Base-by-base conservation (phyloP, 1,140 invertebrate genomes). In the Drosophila sulfurigaster region DNA sequence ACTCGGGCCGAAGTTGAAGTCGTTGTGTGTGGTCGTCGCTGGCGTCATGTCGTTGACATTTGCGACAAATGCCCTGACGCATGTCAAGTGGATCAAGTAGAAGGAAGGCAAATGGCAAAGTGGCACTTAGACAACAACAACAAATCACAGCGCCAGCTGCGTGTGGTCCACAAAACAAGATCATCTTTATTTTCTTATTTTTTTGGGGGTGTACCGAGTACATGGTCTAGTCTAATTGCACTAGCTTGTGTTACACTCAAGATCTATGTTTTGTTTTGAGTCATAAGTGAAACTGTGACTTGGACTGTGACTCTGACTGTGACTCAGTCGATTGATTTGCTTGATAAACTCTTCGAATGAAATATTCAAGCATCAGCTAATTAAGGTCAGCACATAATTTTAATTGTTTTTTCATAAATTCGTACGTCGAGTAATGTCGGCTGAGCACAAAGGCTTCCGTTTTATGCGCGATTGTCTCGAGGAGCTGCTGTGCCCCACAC, bases 11-110 rank as follows among this genome's bases (percentile, higher is more conserved):
- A 3, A 43, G 41, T 43, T 43, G n/a, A 43, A 43, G 32, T 32
- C 32, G 66, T 54, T 58, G 54, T 69, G 82, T 80, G 78, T 87
- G 83, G 83, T 88, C 83, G 20, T n/a, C 57, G 65, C 72, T 71
- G 79, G 83, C 82, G 80, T 85, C 85, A 89, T 83, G 85, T 81
- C 85, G 85, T 88, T 89, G 85, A 88, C 85, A 89, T 88, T 88
- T 89, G 75, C 83, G 85, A 88, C 81, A 83, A 83, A 85, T 83
- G 74, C 81, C 56, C 81, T 81, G 81, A 83, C 77, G 82, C 77
- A 87, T 72, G 80, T 83, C 83, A 89, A 87, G 83, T 83, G 86
- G 28, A 68, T 56, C 13, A 38, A 35, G 30, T 56, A 13, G 28
- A 87, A 56, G 30, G 28, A 87, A 66, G 75, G 77, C 83, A 82